Base-by-base conservation (phyloP, 2,113 vertebrate species). In the Melanotaenia duboulayi region DNA sequence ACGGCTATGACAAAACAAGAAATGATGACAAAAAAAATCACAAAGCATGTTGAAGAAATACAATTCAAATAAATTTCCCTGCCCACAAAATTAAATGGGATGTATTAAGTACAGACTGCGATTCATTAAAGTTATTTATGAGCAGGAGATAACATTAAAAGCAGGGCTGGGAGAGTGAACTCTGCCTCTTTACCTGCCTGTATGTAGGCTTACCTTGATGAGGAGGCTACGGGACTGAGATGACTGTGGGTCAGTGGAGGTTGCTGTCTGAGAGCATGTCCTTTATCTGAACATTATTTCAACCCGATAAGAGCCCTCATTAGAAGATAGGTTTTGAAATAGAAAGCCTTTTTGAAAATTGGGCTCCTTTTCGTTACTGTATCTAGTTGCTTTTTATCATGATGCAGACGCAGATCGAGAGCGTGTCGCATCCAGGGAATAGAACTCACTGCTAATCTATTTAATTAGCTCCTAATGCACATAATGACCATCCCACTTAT, bases 201-300 rank as follows among this genome's bases (percentile, higher is more conserved):
- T 50, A 12, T 25, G 22, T 64, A 42, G 59, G 73, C 65, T 78
- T 76, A 81, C 42, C 48, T 69, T 79, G 86, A 79, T 81, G 83
- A 86, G 73, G 40, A 8, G 28, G 61, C 57, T 68, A 17, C 76
- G 65, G 73, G 81, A 51, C 64, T 9, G 59, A 9, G 32, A 78
- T 71, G 75, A 81, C 79, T 68, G 65, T 16, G 54, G 70, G 77
- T 77, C 60, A 23, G 19, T 57, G 63, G 62, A 82, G 74, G 74
- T 72, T 62, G 65, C 63, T 59, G 65, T 76, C 84, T 82, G 74
- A 82, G 63, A 88, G 59, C 16, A 32, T 28, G 63, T 70, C 80
- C 84, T 82, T 89, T 87, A 88, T 74, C 24, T 74, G 76, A 73
- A 58, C 84, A 83, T 82, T 77, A 72, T 66, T 76, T 71, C 48